phyloP scores from a whole-genome alignment of 2,888 invertebrate species.

The Drosophila flavopinicola region DNA sequence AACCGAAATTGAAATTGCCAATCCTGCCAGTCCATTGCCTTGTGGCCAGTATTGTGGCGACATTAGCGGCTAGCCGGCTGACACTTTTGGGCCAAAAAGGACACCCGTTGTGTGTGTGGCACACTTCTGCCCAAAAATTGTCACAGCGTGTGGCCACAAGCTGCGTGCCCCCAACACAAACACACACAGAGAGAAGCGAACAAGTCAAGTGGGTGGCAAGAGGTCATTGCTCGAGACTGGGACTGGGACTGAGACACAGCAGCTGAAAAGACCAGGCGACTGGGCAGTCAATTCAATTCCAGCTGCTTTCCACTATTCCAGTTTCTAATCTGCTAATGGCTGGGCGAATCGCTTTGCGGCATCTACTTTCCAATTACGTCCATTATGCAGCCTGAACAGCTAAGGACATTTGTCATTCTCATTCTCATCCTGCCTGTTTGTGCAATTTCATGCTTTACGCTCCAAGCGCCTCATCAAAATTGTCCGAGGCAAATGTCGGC shows the following conservation, averaged over 20 bases:
- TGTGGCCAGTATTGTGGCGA: conserved; percentile 54
- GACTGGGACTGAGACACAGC: background rate
- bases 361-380: conserved; percentile 64
- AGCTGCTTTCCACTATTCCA: conserved; percentile 36
- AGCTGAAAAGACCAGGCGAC: background rate
- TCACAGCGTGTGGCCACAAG: conserved; percentile 61
- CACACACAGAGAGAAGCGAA: conserved; percentile 1
- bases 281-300: conserved; percentile 14
- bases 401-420: conserved; percentile 35
- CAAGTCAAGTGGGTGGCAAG: conserved; percentile 17
- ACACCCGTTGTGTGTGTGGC: conserved; percentile 39
- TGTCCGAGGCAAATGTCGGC: conserved; percentile 47
- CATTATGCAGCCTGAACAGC: conserved; percentile 32
- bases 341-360: conserved; percentile 41
- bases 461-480: conserved; percentile 44
- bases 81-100: conserved; percentile 21
- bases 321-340: conserved; percentile 73
- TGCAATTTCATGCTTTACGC: conserved; percentile 54
- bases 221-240: conserved; percentile 18
- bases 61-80: conserved; percentile 42
- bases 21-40: conserved; percentile 57
- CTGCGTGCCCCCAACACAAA: conserved; percentile 5
- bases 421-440: conserved; percentile 7
- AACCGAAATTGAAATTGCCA: conserved; percentile 26
- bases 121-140: conserved; percentile 63